A percentile compares a stretch with the other conserved stretches of the same genome.
Evolutionary conservation across 2,888 invertebrate species (phyloP).

Genomic region (Leptopilina drosophilae): DNA sequence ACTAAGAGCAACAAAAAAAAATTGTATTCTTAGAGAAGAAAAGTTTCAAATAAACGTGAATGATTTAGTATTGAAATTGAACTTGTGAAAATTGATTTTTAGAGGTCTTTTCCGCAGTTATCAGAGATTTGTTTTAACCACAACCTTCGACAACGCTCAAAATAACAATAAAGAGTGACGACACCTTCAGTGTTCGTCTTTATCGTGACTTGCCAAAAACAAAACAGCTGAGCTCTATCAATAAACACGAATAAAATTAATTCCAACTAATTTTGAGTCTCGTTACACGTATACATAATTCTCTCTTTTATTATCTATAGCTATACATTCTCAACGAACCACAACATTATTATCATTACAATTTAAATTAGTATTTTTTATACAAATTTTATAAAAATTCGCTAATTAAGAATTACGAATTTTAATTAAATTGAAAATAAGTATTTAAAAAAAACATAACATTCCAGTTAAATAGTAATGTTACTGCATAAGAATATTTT

Average conservation of each 20-base stretch:
- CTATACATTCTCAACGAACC: neutral
- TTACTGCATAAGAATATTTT: too few relatives aligned
- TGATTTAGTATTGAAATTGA: neutral
- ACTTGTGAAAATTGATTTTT: constrained; percentile 15
- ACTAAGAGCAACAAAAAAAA: neutral
- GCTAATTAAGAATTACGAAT: too few relatives aligned
- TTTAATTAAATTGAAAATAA: too few relatives aligned
- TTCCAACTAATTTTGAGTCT: constrained; percentile 41
- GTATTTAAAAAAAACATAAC: too few relatives aligned
- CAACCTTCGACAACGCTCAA: constrained; percentile 70
- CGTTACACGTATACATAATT: constrained; percentile 22
- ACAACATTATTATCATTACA: neutral
- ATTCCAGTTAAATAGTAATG: too few relatives aligned
- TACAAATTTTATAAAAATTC: neutral
- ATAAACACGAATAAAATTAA: constrained; percentile 66
- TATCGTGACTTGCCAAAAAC: constrained; percentile 64
- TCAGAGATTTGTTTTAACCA: constrained; percentile 33
- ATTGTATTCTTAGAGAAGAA: neutral
- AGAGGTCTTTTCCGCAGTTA: constrained; percentile 30
- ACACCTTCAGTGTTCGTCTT: constrained; percentile 55
- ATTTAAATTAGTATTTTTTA: neutral
- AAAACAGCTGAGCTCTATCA: constrained; percentile 73
- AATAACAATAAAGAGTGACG: constrained; percentile 71
- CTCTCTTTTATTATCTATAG: neutral
- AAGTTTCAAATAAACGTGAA: neutral